Percentiles rank a stretch among this genome's conserved stretches.
Conservation (phyloP, 2,797 vertebrate species). For the Takifugu ocellatus region DNA sequence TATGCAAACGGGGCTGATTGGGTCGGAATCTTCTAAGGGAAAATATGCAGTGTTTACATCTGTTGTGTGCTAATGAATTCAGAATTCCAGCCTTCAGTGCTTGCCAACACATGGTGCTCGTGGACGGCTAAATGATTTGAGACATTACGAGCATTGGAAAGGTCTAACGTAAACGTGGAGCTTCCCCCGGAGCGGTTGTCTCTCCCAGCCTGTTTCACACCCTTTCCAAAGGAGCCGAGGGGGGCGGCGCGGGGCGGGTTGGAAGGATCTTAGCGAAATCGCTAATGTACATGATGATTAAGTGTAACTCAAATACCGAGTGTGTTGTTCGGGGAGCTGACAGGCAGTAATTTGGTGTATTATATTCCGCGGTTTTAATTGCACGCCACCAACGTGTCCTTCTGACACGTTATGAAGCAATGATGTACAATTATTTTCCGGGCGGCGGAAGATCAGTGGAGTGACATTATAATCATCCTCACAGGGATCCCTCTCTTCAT, state of each 20-base stretch:
- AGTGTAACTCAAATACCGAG: conserved; percentile 99
- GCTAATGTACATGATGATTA: conserved; percentile 99
- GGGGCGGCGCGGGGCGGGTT: conserved; percentile 40
- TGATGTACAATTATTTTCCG: conserved; percentile 99
- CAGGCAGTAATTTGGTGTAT: conserved; percentile 99
- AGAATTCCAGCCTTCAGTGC: conserved; percentile 76
- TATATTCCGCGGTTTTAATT: conserved; percentile 99
- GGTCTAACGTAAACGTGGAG: conserved; percentile 34
- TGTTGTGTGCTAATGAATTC: conserved; percentile 81
- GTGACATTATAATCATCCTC: conserved; percentile 99
- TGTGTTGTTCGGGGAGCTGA: conserved; percentile 98
- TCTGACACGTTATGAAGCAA: conserved; percentile 99
- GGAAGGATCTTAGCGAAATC: conserved; percentile 91
- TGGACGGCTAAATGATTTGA: conserved; percentile 25
- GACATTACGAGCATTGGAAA: conserved; percentile 38
- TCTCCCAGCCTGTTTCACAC: conserved; percentile 86
- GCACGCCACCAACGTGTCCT: conserved; percentile 94
- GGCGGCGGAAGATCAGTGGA: conserved; percentile 96
- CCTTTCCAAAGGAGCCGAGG: conserved; percentile 68
- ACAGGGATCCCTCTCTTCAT: conserved; percentile 92
- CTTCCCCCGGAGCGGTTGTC: conserved; percentile 40
- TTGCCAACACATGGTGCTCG: conserved; percentile 22
- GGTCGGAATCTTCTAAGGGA: conserved; percentile 14
- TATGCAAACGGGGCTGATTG: conserved; percentile 35
- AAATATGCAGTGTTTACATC: conserved; percentile 69